phyloP scores from a whole-genome alignment of 2,113 vertebrate genomes.

The Neogobius melanostomus region DNA sequence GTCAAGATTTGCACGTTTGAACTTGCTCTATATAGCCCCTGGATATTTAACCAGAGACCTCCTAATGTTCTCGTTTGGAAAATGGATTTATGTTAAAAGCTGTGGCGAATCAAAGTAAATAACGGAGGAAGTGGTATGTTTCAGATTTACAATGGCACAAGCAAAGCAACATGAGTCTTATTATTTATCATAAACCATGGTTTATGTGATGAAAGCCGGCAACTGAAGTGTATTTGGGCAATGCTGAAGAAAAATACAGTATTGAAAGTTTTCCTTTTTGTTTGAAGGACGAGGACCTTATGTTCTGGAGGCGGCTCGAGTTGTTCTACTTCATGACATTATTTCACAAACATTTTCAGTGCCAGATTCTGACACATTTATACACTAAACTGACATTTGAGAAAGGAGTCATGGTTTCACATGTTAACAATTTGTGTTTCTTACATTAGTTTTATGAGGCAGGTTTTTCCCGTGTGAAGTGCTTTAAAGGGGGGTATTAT shows the following conservation, averaged over 20 bases:
- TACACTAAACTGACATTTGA: too few relatives aligned
- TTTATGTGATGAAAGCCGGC: background rate
- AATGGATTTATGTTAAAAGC: background rate
- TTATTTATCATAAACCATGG: background rate
- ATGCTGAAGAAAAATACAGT: background rate
- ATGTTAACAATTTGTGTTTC: too few relatives aligned
- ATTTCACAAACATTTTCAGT: too few relatives aligned
- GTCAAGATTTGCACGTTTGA: conserved; percentile 17
- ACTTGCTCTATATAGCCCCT: background rate
- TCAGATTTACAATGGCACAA: background rate
- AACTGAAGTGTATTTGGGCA: background rate
- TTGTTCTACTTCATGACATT: too few relatives aligned
- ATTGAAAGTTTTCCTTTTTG: background rate
- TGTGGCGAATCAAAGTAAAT: background rate
- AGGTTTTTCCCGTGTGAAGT: too few relatives aligned
- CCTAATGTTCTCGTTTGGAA: background rate
- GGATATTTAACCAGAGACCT: background rate
- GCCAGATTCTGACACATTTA: too few relatives aligned
- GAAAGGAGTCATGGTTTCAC: too few relatives aligned
- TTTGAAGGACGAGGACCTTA: background rate
- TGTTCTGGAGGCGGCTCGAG: too few relatives aligned
- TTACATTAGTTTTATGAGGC: too few relatives aligned
- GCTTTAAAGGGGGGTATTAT: too few relatives aligned
- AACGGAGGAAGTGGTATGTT: conserved; percentile 1
- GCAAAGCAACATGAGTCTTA: background rate